These are phyloP conservation scores for Odocoileus virginianus DNA, from an alignment of 2,113 vertebrate genomes.

Conservation along the genomic window DNA sequence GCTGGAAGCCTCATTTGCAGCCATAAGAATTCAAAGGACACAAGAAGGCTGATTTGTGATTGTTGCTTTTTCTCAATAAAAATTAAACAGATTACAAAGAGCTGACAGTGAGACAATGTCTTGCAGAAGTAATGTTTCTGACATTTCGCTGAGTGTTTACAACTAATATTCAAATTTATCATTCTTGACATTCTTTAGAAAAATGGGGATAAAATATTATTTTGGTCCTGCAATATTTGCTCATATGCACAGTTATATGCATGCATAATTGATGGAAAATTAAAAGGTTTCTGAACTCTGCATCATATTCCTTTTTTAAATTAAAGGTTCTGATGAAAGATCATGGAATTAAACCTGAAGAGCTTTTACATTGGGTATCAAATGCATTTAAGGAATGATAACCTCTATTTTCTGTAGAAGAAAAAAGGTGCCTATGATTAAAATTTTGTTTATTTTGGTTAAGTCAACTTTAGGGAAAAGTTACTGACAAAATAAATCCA, in stretches of 20 bases:
- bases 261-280: conserved; percentile 42
- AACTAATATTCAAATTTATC: conserved; percentile 66
- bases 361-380: neutral
- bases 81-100: conserved; percentile 77
- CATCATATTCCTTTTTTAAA: conserved; percentile 30
- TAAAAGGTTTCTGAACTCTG: conserved; percentile 32
- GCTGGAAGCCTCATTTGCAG: conserved; percentile 81
- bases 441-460: neutral
- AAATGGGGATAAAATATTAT: conserved; percentile 66
- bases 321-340: neutral
- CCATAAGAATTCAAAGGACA: conserved; percentile 76
- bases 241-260: conserved; percentile 21
- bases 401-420: neutral
- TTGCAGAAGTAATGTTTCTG: conserved; percentile 71
- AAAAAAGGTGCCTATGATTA: neutral
- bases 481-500: neutral
- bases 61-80: conserved; percentile 76
- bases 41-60: conserved; percentile 77
- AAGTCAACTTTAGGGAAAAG: neutral
- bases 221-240: conserved; percentile 45
- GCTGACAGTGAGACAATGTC: conserved; percentile 68
- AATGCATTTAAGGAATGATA: neutral
- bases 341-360: neutral
- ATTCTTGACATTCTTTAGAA: conserved; percentile 63
- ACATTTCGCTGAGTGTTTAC: conserved; percentile 72